Evolutionary conservation across 2,888 invertebrate genomes (phyloP), one percentile per base, ranked within the genome.

Genomic region (Erannis defoliaria): DNA sequence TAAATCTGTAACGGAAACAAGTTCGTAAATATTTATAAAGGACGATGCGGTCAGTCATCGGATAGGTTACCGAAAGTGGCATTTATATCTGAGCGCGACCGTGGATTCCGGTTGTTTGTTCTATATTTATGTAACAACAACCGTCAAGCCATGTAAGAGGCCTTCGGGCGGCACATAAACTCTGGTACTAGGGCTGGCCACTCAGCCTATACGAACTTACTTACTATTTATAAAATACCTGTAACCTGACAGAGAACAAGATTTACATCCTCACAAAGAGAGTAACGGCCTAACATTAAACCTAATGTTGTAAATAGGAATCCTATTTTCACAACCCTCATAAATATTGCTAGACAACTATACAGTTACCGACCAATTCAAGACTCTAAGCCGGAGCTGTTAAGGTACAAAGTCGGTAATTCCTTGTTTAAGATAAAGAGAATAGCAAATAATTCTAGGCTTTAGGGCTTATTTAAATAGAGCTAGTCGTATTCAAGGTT

Each of bases 291-390:
- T 26, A 14, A n/a, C 21, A 49, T 49, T 49, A 49, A 33, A 35
- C 19, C 21, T 35, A 33, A 35, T 21, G 26, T 38, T 38, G 37
- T 14, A 19, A 49, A 49, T 50, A 51, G 26, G 50, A 51, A 31
- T 40, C n/a, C 19, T 51, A 51, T 40, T 57, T 49, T 64, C 21
- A 55, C 43, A 9, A 66, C 37, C 21, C 45, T 29, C 40, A 51
- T 51, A 51, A 40, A 51, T 40, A 35, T 21, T 37, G 21, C 19
- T 37, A 29, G 16, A 29, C 5, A 29, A 31, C n/a, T 14, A 29
- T n/a, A n/a, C n/a, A n/a, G n/a, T 40, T 29, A 14, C 16, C n/a
- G 9, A 51, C 16, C 38, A 16, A 51, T 19, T 51, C 38, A 29
- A 19, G 29, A 31, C 51, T 51, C 23, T 50, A 12, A 18, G 26